Evolutionary conservation across 2,888 invertebrate species (phyloP).

Genomic region (Caenorhabditis sinica): DNA sequence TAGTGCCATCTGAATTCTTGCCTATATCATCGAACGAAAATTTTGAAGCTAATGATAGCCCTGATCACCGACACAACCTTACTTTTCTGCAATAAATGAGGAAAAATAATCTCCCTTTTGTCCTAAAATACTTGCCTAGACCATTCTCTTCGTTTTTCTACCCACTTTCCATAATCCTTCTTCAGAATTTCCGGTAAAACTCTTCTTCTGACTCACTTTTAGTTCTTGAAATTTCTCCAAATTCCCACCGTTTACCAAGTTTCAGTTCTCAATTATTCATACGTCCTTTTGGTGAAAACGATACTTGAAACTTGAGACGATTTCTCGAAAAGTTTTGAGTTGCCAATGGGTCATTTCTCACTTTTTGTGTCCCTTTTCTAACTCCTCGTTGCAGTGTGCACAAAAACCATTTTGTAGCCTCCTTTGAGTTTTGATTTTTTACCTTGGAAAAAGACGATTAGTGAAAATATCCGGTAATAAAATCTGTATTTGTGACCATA

Average conservation of each 20-base stretch:
- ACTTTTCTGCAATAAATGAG: not conserved
- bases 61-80: not conserved
- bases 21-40: too few relatives aligned
- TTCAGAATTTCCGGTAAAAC: conserved; percentile 18
- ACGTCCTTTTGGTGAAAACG: conserved; percentile 43
- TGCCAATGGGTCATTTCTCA: conserved; percentile 53
- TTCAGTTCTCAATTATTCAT: conserved; percentile 61
- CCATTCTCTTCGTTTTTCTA: not conserved
- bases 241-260: conserved; percentile 49
- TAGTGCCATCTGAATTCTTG: too few relatives aligned
- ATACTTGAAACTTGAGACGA: conserved; percentile 66
- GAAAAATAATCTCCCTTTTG: not conserved
- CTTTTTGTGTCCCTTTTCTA: conserved; percentile 21
- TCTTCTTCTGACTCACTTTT: conserved; percentile 21
- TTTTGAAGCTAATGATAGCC: too few relatives aligned
- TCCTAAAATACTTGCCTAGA: not conserved
- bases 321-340: conserved; percentile 46
- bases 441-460: conserved; percentile 35
- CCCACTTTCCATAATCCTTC: conserved; percentile 35
- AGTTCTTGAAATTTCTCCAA: conserved; percentile 29
- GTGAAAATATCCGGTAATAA: conserved; percentile 48
- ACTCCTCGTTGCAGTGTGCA: conserved; percentile 11
- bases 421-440: not conserved
- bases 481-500: conserved; percentile 16
- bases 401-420: conserved; percentile 5